Conservation (phyloP, 2,113 vertebrate genomes). For the Dipodomys merriami region DNA sequence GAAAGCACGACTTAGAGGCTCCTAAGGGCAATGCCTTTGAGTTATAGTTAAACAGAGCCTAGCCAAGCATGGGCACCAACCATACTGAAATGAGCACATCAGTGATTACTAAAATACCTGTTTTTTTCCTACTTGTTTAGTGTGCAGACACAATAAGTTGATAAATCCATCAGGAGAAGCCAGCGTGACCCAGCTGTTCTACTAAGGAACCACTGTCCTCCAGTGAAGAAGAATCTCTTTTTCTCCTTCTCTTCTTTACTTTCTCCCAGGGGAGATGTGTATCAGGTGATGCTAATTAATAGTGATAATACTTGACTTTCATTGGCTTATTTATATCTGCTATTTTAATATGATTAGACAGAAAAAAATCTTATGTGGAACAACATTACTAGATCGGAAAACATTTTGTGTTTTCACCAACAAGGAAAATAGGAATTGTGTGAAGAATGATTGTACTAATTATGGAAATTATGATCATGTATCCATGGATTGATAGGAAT, state of each 20-base stretch:
- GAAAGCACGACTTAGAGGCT: neutral
- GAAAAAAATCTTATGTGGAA: neutral
- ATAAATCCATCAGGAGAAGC: neutral
- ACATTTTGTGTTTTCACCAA: neutral
- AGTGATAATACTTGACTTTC: neutral
- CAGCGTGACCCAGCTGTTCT: neutral
- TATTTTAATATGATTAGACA: conserved; percentile 19
- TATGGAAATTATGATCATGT: neutral
- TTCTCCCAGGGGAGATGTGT: neutral
- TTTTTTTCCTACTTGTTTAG: neutral
- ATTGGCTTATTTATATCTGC: neutral
- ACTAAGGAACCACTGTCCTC: neutral
- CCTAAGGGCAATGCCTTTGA: neutral
- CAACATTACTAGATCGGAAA: neutral
- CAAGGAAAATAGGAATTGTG: neutral
- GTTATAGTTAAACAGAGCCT: neutral
- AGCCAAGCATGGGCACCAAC: neutral
- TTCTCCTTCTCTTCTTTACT: neutral
- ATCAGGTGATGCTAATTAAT: neutral
- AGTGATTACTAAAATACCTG: neutral
- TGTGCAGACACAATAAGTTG: neutral
- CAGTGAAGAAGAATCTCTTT: neutral
- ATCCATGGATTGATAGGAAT: neutral
- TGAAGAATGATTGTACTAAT: neutral
- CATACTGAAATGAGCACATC: neutral